A percentile compares a stretch with the other conserved stretches of the same genome.
Evolutionary conservation across 1,140 invertebrate genomes (phyloP).

Genomic region (Bombus vancouverensis): DNA sequence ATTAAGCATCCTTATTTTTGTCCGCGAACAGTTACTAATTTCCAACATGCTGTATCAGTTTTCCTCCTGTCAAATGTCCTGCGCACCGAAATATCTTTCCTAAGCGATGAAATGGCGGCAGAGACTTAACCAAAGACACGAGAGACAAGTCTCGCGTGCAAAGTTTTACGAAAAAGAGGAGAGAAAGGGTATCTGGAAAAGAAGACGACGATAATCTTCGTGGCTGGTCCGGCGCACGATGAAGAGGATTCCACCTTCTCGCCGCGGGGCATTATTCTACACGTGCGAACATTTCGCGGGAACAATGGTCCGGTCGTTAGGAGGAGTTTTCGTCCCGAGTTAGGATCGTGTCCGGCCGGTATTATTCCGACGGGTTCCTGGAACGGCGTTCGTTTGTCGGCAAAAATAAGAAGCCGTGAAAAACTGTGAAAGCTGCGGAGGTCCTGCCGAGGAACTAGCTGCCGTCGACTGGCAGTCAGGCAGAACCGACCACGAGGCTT

Average conservation of each 20-base stretch:
- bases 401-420: conserved; percentile 63
- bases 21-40: too few relatives aligned
- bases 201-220: background rate
- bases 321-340: conserved; percentile 54
- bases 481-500: background rate
- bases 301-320: conserved; percentile 65
- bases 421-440: conserved; percentile 56
- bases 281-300: conserved; percentile 67
- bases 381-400: conserved; percentile 59
- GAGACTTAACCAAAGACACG: too few relatives aligned
- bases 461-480: background rate
- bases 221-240: conserved; percentile 13
- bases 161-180: background rate
- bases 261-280: conserved; percentile 58
- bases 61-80: background rate
- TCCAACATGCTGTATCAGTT: background rate
- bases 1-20: background rate
- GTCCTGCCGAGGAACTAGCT: conserved; percentile 28
- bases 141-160: background rate
- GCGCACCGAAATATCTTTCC: background rate
- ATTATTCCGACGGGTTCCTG: conserved; percentile 54
- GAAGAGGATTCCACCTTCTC: conserved; percentile 46
- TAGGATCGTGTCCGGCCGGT: conserved; percentile 47
- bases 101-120: background rate
- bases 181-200: background rate